Conservation (phyloP, 2,113 vertebrate species). For the Macquaria ambigua region DNA sequence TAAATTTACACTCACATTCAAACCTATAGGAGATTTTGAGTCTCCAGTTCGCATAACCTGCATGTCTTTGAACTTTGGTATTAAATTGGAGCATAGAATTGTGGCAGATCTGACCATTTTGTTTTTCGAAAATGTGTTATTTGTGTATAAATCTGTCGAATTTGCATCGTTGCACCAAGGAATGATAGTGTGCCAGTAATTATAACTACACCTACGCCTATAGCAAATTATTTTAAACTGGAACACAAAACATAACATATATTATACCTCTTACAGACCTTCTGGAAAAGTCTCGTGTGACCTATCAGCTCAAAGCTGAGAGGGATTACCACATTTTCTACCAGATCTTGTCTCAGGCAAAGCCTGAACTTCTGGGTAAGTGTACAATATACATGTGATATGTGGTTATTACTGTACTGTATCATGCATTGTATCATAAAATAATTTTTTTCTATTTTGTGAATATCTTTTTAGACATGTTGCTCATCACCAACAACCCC, state of each 20-base stretch:
- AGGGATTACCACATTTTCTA: constrained; percentile 95
- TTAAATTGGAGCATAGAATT: background rate
- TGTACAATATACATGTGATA: background rate
- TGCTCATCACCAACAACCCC: constrained; percentile 84
- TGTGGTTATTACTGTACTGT: background rate
- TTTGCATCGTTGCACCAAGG: background rate
- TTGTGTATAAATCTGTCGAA: background rate
- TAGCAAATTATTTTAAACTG: background rate
- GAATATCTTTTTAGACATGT: constrained; percentile 68
- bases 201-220: background rate
- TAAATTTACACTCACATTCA: background rate
- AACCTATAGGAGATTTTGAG: background rate
- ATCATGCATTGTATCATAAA: background rate
- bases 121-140: background rate
- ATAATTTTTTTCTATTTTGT: background rate
- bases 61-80: too few relatives aligned
- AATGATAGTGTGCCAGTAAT: background rate
- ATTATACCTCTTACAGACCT: constrained; percentile 82
- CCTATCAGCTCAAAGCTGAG: constrained; percentile 92
- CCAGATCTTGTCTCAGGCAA: constrained; percentile 92
- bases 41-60: background rate
- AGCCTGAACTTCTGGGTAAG: constrained; percentile 89
- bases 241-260: background rate
- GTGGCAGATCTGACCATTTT: background rate
- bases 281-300: constrained; percentile 92